A percentile compares a stretch with the other conserved stretches of the same genome.
These are phyloP conservation scores for Drosophila dives DNA, from an alignment of 2,888 invertebrate genomes.

Conservation along the genomic window DNA sequence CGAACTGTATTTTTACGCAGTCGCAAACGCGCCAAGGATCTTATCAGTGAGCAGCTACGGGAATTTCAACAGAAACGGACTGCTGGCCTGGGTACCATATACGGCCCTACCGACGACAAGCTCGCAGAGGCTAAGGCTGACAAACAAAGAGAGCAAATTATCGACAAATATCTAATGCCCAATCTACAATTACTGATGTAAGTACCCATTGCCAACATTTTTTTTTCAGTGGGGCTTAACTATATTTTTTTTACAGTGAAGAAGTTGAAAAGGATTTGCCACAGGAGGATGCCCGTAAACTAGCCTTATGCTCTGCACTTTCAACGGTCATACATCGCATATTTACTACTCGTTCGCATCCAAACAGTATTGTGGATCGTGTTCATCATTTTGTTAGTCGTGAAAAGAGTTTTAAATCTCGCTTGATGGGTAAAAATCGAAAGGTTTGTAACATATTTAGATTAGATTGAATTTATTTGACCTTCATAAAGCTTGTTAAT, in stretches of 20 bases:
- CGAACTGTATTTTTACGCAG: slow-evolving; percentile 96
- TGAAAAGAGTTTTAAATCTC: slow-evolving; percentile 91
- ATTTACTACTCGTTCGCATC: slow-evolving; percentile 88
- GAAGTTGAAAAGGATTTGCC: slow-evolving; percentile 88
- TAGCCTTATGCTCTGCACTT: slow-evolving; percentile 89
- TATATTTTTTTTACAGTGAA: slow-evolving; percentile 84
- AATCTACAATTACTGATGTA: slow-evolving; percentile 90
- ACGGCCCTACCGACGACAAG: slow-evolving; percentile 93
- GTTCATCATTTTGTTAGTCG: slow-evolving; percentile 94
- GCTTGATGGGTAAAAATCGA: slow-evolving; percentile 89
- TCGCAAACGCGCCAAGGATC: slow-evolving; percentile 87
- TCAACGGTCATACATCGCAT: slow-evolving; percentile 92
- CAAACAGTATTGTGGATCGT: slow-evolving; percentile 88
- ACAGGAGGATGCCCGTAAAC: slow-evolving; percentile 88
- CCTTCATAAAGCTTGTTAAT: not conserved
- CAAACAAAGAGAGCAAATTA: slow-evolving; percentile 90
- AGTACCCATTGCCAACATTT: slow-evolving; percentile 74
- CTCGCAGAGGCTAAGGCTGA: slow-evolving; percentile 92
- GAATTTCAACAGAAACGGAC: slow-evolving; percentile 92
- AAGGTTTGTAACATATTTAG: slow-evolving; percentile 85
- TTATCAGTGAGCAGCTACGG: slow-evolving; percentile 84
- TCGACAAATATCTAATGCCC: slow-evolving; percentile 90
- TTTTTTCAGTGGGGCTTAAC: not conserved
- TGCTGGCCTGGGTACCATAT: slow-evolving; percentile 94
- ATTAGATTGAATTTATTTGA: not conserved